Evolutionary conservation across 37 sponge, comb jelly and placozoan genomes (phyloP).

Genomic region (Hexactinellida sp.): DNA sequence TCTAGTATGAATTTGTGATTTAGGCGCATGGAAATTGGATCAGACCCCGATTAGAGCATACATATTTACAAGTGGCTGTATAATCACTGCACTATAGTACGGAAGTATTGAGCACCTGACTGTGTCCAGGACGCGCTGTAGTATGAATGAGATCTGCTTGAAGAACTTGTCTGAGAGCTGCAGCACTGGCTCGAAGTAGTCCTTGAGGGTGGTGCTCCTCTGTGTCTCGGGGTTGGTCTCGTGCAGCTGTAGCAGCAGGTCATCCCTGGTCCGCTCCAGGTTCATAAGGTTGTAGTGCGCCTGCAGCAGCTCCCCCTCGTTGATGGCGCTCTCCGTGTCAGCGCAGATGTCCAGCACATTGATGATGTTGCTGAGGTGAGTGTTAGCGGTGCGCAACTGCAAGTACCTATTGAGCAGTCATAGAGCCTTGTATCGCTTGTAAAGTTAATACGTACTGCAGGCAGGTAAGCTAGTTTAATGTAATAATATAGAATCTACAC

Average conservation of each 20-base stretch:
- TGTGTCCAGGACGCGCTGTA: conserved; percentile 22
- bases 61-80: too few species aligned
- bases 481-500: background rate
- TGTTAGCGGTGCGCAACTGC: conserved; percentile 56
- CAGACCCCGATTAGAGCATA: too few species aligned
- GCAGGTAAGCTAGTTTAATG: background rate
- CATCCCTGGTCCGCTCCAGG: conserved; percentile 74
- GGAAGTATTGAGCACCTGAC: background rate
- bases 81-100: background rate
- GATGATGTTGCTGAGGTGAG: conserved; percentile 67
- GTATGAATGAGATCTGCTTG: conserved; percentile 22
- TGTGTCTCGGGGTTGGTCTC: conserved; percentile 29
- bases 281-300: conserved; percentile 46
- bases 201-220: background rate
- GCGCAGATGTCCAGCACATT: conserved; percentile 31
- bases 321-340: background rate
- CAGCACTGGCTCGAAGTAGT: background rate
- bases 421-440: background rate
- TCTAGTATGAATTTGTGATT: too few species aligned
- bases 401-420: background rate
- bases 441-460: too few species aligned
- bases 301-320: background rate
- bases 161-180: conserved; percentile 18
- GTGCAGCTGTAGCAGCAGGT: conserved; percentile 71
- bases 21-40: too few species aligned